Percentiles rank a stretch among this genome's conserved stretches.
phyloP scores from a whole-genome alignment of 2,113 vertebrate species.

The Pituophis catenifer region DNA sequence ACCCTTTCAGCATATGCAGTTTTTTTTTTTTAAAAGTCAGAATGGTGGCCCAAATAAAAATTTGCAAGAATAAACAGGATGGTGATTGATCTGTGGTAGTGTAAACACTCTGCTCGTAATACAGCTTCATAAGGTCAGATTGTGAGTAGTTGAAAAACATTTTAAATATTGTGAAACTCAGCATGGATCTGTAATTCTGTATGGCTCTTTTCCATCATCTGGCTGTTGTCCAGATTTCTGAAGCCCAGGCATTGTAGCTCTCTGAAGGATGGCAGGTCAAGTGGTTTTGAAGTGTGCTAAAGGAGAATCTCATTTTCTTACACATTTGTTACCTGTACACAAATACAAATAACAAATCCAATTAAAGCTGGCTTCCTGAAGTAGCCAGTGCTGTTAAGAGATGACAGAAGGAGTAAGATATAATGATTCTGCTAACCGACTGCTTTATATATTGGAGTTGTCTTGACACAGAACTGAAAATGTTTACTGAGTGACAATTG shows the following conservation, averaged over 20 bases:
- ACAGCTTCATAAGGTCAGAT: not conserved
- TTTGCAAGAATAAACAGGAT: not conserved
- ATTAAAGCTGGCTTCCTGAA: not conserved
- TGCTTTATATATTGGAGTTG: conserved; percentile 9
- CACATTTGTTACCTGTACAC: not conserved
- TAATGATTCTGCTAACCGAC: not conserved
- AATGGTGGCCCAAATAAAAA: not conserved
- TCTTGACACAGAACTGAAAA: not conserved
- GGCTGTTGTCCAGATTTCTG: not conserved
- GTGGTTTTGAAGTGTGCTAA: not conserved
- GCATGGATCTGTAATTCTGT: not conserved
- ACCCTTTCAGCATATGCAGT: not conserved
- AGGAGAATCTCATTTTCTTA: not conserved
- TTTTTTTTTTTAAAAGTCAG: not conserved
- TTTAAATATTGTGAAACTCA: not conserved
- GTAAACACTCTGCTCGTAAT: not conserved
- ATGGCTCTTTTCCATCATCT: not conserved
- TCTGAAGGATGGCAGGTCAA: not conserved
- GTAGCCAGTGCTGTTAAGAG: not conserved
- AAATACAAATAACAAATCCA: not conserved
- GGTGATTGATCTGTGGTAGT: not conserved
- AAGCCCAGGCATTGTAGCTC: not conserved
- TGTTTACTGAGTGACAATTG: conserved; percentile 24
- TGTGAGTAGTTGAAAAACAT: not conserved
- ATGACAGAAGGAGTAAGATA: conserved; percentile 4